Evolutionary conservation across 2,888 invertebrate species (phyloP), one percentile per base, ranked within the genome.

Genomic region (Physocephala rufipes): DNA sequence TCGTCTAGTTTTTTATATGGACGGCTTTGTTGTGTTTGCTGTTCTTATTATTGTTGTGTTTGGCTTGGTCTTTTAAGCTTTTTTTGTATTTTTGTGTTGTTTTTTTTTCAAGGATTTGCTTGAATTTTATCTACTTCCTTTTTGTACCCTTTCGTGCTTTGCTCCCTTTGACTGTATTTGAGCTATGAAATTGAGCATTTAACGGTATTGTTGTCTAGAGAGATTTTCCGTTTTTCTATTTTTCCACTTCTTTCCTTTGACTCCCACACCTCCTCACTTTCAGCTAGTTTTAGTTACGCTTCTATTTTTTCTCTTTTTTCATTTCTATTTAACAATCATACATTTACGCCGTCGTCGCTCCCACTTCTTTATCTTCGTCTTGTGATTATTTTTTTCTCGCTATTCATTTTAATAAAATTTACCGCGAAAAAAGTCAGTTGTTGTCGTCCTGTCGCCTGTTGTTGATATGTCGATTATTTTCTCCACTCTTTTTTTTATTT

Each of bases 131-230:
- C 36, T 9, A 9, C 36, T 36, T 36, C 36, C 36, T 36, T 36
- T 9, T 9, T 36, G 4, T 9, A 4, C 9, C 9, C 36, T 9
- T 36, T 36, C 36, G 5, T 36, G 4, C 65, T 59, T 58, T 30
- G 5, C 36, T 36, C 9, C 36, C 36, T 36, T 36, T 36, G n/a
- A 7, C 36, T 36, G 5, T 36, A 4, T 36, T 36, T 36, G 36
- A 9, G 72, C 72, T 70, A 72, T 70, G 67, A 70, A 70, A 63
- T 72, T 72, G 66, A 55, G 45, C 70, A 63, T 70, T 72, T 72
- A 70, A 72, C 51, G 72, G 58, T 69, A 36, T 36, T 36, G 62
- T 71, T 61, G 64, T 64, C 64, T 64, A 51, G 65, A 59, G 30
- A 45, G 64, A 7, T 55, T 58, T 64, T 65, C 43, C 26, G n/a